These are phyloP conservation scores for Pollenia angustigena DNA, from an alignment of 2,888 invertebrate genomes.

Conservation along the genomic window DNA sequence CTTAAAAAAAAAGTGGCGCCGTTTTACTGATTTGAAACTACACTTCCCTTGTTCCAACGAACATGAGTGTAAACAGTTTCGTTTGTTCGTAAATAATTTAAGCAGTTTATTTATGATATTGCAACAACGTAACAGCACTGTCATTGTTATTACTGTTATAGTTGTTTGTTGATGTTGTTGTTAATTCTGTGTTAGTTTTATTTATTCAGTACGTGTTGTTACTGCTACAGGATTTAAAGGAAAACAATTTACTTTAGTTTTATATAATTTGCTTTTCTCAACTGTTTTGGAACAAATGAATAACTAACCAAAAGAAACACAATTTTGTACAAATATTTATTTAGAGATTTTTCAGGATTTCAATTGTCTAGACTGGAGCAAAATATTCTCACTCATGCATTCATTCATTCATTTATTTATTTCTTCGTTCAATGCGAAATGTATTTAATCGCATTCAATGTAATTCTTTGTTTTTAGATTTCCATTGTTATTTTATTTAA, in stretches of 20 bases:
- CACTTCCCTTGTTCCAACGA: background rate
- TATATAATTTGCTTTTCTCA: constrained; percentile 36
- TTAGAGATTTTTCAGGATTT: constrained; percentile 27
- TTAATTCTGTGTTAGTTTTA: constrained; percentile 27
- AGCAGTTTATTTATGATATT: constrained; percentile 27
- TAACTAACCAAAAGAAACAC: constrained; percentile 13
- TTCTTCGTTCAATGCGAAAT: constrained; percentile 5
- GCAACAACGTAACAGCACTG: background rate
- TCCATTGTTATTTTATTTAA: constrained; percentile 21
- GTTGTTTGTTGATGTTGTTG: constrained; percentile 4
- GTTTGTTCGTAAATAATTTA: constrained; percentile 43
- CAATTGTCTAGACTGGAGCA: constrained; percentile 47
- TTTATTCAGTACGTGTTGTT: constrained; percentile 11
- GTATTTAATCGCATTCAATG: constrained; percentile 11
- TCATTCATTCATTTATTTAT: background rate
- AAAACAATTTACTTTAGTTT: constrained; percentile 11
- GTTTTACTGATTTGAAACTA: background rate
- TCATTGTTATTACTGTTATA: background rate
- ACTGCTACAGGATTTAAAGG: constrained; percentile 15
- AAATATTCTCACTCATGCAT: constrained; percentile 7
- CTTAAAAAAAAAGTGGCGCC: too few species aligned
- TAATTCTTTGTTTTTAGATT: constrained; percentile 41
- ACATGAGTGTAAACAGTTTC: background rate
- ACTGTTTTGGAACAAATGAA: constrained; percentile 6
- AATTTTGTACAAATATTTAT: constrained; percentile 33